A percentile compares a stretch with the other conserved stretches of the same genome.
Evolutionary conservation across 1,140 invertebrate species (phyloP).

Genomic region (Periplaneta americana): DNA sequence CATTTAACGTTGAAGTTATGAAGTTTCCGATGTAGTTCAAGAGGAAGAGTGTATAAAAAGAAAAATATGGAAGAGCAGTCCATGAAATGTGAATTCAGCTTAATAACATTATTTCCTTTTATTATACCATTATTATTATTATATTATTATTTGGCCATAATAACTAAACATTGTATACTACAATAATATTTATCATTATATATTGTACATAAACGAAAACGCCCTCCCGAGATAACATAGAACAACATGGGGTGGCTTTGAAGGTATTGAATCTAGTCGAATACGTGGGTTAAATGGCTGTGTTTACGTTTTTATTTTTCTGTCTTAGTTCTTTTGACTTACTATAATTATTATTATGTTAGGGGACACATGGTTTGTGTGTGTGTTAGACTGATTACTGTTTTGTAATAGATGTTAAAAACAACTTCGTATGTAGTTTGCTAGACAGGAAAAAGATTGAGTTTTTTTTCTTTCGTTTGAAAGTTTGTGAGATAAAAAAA

Average conservation of each 20-base stretch:
- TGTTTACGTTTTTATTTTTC: constrained; percentile 1
- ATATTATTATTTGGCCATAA: background rate
- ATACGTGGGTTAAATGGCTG: constrained; percentile 15
- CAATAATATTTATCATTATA: background rate
- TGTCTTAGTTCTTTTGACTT: background rate
- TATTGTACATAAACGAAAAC: background rate
- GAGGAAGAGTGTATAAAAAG: background rate
- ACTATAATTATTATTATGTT: background rate
- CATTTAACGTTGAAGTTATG: background rate
- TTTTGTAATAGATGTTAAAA: background rate
- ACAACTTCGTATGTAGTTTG: background rate
- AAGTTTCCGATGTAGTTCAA: background rate
- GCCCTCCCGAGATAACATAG: background rate
- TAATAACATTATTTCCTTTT: background rate
- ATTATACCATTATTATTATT: background rate
- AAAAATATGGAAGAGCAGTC: background rate
- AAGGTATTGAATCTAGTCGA: constrained; percentile 17
- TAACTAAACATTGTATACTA: background rate
- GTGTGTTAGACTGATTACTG: background rate
- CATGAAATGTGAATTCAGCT: background rate
- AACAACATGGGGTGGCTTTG: background rate
- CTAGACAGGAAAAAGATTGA: background rate
- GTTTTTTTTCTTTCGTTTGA: background rate
- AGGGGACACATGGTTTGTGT: background rate
- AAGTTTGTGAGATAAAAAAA: background rate